phyloP scores from a whole-genome alignment of 2,888 invertebrate genomes.

The Anoncus sp. region DNA sequence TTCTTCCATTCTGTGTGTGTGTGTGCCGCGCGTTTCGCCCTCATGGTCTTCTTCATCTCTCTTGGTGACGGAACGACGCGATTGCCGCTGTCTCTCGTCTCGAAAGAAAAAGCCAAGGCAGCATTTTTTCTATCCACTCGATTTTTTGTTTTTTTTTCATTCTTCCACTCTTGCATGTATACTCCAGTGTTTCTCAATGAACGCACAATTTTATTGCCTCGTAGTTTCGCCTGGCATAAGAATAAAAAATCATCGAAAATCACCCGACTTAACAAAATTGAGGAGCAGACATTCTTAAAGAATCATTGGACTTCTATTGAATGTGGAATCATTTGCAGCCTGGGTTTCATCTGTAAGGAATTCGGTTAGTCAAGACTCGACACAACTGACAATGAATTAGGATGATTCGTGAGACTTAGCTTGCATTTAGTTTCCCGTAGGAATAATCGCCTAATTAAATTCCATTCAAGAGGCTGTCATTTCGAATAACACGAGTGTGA shows the following conservation, averaged over 20 bases:
- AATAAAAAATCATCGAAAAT: too few relatives aligned
- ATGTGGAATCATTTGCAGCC: too few relatives aligned
- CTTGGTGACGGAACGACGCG: constrained; percentile 43
- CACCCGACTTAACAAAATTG: too few relatives aligned
- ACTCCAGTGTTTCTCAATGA: too few relatives aligned
- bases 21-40: too few relatives aligned
- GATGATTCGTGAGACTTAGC: constrained; percentile 26
- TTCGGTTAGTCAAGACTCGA: neutral
- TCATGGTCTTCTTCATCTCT: constrained; percentile 11
- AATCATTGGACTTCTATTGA: too few relatives aligned
- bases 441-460: constrained; percentile 46
- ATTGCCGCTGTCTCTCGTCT: constrained; percentile 32
- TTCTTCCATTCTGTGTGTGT: neutral
- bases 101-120: constrained; percentile 17
- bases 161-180: neutral
- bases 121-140: constrained; percentile 23
- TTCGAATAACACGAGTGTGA: constrained; percentile 14
- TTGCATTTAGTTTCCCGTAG: constrained; percentile 17
- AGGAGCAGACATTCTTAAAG: too few relatives aligned
- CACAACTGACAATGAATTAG: constrained; percentile 14
- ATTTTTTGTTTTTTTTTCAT: constrained; percentile 9
- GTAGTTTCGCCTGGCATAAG: too few relatives aligned
- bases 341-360: neutral
- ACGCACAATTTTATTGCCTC: too few relatives aligned
- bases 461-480: constrained; percentile 38